A percentile compares a stretch with the other conserved stretches of the same genome.
Evolutionary conservation across 1,140 invertebrate genomes (phyloP).

Genomic region (Ceratina australensis): DNA sequence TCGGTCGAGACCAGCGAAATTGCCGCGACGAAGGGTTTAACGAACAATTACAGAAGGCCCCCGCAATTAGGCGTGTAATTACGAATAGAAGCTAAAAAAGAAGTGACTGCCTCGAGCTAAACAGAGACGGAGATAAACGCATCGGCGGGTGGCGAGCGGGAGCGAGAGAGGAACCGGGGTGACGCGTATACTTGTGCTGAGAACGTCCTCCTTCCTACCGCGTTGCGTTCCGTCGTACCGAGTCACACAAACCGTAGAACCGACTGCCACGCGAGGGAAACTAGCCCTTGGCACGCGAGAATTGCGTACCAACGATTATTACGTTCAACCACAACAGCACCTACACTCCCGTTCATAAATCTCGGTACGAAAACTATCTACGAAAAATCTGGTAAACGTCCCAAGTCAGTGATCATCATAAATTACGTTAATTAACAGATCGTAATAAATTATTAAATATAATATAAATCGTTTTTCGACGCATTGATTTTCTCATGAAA

Average conservation of each 20-base stretch:
- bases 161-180: not conserved
- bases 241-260: conserved; percentile 60
- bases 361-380: too few relatives aligned
- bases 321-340: conserved; percentile 48
- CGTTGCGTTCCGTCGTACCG: too few relatives aligned
- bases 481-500: too few relatives aligned
- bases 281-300: conserved; percentile 70
- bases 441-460: too few relatives aligned
- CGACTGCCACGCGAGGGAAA: conserved; percentile 57
- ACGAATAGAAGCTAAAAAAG: conserved; percentile 24
- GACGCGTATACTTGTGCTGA: conserved; percentile 4
- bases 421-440: too few relatives aligned
- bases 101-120: not conserved
- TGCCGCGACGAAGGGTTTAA: conserved; percentile 35
- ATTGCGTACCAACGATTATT: conserved; percentile 70
- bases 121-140: not conserved
- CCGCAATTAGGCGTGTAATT: conserved; percentile 39
- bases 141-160: not conserved
- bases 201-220: not conserved
- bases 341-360: not conserved
- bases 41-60: conserved; percentile 29
- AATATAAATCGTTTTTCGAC: too few relatives aligned
- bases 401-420: too few relatives aligned
- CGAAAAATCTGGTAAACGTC: too few relatives aligned
- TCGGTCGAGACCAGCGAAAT: not conserved